Conservation (phyloP, 2,888 invertebrate species). For the Gortyna flavago region DNA sequence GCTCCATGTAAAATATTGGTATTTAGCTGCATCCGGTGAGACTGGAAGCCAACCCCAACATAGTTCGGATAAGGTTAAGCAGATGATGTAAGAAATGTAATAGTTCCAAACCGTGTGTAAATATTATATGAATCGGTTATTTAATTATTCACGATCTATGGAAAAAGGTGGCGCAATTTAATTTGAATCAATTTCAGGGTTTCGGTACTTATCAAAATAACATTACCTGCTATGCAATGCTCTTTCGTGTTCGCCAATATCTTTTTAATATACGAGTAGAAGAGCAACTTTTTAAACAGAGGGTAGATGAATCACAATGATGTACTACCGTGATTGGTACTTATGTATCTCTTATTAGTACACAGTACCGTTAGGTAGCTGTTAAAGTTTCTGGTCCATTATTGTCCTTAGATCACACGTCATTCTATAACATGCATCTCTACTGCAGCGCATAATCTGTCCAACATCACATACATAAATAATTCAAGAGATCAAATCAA, state of each 20-base stretch:
- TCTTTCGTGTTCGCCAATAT: background rate
- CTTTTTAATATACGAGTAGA: background rate
- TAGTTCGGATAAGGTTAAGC: too few species aligned
- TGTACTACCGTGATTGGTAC: background rate
- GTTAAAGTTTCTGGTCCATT: background rate
- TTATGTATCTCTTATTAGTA: too few species aligned
- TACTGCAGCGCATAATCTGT: constrained; percentile 18
- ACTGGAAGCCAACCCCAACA: too few species aligned
- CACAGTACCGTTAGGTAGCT: background rate
- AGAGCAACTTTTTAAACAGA: background rate
- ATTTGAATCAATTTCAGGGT: background rate
- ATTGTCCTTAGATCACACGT: background rate
- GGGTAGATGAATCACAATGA: background rate
- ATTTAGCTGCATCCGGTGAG: too few species aligned
- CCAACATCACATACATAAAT: constrained; percentile 26
- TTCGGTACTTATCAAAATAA: background rate
- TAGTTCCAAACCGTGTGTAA: background rate
- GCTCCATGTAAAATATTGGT: too few species aligned
- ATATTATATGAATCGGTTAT: background rate
- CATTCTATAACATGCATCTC: background rate
- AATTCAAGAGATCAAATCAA: constrained; percentile 53
- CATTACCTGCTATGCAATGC: background rate
- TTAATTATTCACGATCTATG: background rate
- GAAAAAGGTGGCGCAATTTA: background rate
- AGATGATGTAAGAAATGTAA: background rate